Base-by-base conservation (phyloP, 2,797 vertebrate genomes). In the Champsocephalus esox region DNA sequence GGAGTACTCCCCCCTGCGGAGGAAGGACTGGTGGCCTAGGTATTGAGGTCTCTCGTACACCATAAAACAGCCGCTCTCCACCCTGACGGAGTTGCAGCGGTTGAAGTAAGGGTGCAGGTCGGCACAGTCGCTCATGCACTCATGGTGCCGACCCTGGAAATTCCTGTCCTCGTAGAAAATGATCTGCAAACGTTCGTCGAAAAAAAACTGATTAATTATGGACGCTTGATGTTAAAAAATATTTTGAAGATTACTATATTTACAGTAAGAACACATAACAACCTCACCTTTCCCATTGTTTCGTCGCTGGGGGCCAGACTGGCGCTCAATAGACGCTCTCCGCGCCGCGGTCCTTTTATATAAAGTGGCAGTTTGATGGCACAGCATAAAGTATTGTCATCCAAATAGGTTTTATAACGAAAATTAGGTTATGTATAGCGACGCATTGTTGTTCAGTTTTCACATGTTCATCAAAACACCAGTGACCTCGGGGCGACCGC, bases 301-400 rank as follows among this genome's bases (percentile, higher is more conserved):
- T 63, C 49, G 34, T 74, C 69, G 4, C 77, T 65, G 50, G 75
- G 70, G 81, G 77, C 41, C 71, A 34, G 50, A 85, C 81, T 61
- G 85, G 61, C 9, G 66, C 75, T 88, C 80, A 81, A 52, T 66
- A 59, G 71, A 66, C 7, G 50, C 75, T 64, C 72, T 45, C 74
- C 3, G 62, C 21, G 34, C 55, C 7, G 38, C 61, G 38, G 70
- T 56, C 86, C 91, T 91, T 93, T 92, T 92, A 91, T 90, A 90
- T 89, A 75, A 92, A 88, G 77, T 86, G 77, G 87, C 73, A 28
- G 75, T 85, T 77, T 92, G 92, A 92, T 93, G 88, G 87, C 89
- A 85, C 90, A 92, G 92, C 92, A 92, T 83, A 92, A 93, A 88
- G 90, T 90, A 88, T 93, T 92, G 86, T 92, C 80, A 86, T 90